These are phyloP conservation scores for Phortica okadai DNA, from an alignment of 2,888 invertebrate genomes.

Conservation along the genomic window DNA sequence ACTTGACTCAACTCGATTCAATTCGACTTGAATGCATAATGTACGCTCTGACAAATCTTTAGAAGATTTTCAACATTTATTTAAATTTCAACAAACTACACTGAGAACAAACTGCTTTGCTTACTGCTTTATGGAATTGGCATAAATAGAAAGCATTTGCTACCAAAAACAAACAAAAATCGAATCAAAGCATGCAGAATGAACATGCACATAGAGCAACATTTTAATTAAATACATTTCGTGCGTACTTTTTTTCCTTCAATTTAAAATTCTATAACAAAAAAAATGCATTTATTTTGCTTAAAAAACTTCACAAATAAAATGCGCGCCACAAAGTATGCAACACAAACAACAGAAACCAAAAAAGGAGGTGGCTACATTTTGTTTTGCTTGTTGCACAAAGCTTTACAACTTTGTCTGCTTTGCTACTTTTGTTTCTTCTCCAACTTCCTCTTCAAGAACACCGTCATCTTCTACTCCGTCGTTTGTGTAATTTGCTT, in stretches of 20 bases:
- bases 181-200: constrained; percentile 26
- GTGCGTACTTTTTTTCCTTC: background rate
- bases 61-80: background rate
- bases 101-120: background rate
- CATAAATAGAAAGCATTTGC: background rate
- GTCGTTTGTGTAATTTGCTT: background rate
- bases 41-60: background rate
- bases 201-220: background rate
- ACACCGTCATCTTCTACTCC: background rate
- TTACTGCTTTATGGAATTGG: background rate
- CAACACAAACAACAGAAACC: constrained; percentile 39
- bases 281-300: background rate
- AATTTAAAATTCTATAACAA: background rate
- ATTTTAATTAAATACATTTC: constrained; percentile 35
- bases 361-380: constrained; percentile 26
- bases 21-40: background rate
- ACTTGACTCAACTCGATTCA: constrained; percentile 13
- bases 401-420: constrained; percentile 8
- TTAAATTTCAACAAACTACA: background rate
- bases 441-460: background rate
- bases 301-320: background rate
- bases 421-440: background rate
- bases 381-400: background rate
- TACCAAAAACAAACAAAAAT: background rate
- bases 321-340: constrained; percentile 38